A percentile compares a stretch with the other conserved stretches of the same genome.
Evolutionary conservation across 2,113 vertebrate genomes (phyloP).

Genomic region (Eleginops maclovinus): DNA sequence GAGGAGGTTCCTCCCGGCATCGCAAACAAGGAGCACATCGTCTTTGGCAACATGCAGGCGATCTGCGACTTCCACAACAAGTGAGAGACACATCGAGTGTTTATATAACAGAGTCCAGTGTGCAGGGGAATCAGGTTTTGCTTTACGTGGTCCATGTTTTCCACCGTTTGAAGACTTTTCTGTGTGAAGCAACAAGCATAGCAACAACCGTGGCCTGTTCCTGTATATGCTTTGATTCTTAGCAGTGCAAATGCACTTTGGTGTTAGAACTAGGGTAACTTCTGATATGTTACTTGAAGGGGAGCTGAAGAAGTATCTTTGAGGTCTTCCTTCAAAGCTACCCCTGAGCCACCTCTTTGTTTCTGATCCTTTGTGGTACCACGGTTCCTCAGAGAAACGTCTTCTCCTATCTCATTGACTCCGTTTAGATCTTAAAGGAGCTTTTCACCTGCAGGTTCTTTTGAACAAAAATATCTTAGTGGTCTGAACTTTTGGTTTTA

Average conservation of each 20-base stretch:
- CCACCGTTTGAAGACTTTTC: no score
- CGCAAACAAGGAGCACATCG: slow-evolving; percentile 97
- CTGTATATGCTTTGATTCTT: no score
- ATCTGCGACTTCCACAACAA: slow-evolving; percentile 99
- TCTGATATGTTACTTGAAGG: no score
- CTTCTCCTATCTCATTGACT: background rate
- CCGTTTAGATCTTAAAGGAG: background rate
- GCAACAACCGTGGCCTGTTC: no score
- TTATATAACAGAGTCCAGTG: slow-evolving; percentile 71
- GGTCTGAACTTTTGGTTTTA: background rate
- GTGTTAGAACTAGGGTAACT: no score
- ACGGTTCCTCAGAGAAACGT: background rate
- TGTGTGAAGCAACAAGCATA: no score
- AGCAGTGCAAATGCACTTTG: no score
- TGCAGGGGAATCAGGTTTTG: background rate
- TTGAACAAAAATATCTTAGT: background rate
- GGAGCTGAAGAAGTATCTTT: background rate
- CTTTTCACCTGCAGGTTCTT: background rate
- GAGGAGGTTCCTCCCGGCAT: slow-evolving; percentile 98
- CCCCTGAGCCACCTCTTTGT: background rate
- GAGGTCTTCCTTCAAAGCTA: background rate
- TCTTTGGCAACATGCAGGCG: slow-evolving; percentile 99
- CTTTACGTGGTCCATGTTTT: background rate
- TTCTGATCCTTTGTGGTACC: background rate
- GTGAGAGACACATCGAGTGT: slow-evolving; percentile 83